These are phyloP conservation scores for Drosophila busckii DNA, from an alignment of 1,140 invertebrate genomes.

Conservation along the genomic window DNA sequence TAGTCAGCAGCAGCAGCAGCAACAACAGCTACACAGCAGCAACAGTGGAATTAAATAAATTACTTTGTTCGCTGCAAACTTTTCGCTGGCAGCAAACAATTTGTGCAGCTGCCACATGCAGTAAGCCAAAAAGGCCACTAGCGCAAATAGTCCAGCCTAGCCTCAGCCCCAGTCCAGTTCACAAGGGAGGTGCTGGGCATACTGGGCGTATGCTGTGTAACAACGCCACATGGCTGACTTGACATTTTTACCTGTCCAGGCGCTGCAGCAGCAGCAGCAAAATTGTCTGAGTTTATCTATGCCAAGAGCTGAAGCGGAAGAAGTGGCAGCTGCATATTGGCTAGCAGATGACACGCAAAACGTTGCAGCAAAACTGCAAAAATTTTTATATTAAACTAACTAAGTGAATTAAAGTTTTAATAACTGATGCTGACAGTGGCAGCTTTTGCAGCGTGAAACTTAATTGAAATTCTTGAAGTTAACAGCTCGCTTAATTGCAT, in stretches of 20 bases:
- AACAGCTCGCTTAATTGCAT: constrained; percentile 29
- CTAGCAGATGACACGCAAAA: constrained; percentile 50
- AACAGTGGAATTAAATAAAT: constrained; percentile 68
- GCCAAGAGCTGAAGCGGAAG: background rate
- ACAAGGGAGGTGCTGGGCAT: too few relatives aligned
- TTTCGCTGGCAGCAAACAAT: constrained; percentile 65
- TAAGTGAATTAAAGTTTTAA: constrained; percentile 74
- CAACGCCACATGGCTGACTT: constrained; percentile 30
- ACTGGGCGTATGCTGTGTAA: too few relatives aligned
- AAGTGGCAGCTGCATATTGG: constrained; percentile 9
- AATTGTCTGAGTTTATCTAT: too few relatives aligned
- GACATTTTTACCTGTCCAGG: constrained; percentile 28
- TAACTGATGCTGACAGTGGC: constrained; percentile 38
- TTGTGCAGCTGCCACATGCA: constrained; percentile 58
- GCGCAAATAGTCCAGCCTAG: too few relatives aligned
- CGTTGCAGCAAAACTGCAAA: constrained; percentile 33
- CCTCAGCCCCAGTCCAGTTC: too few relatives aligned
- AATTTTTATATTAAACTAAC: constrained; percentile 44
- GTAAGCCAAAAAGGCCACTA: constrained; percentile 13
- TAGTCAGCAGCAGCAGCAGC: constrained; percentile 31
- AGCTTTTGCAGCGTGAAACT: constrained; percentile 35
- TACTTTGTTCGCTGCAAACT: constrained; percentile 65
- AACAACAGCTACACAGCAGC: constrained; percentile 9
- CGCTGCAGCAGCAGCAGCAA: background rate
- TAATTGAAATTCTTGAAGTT: constrained; percentile 60